Evolutionary conservation across 1,140 invertebrate species (phyloP).

Genomic region (Sitophilus oryzae): DNA sequence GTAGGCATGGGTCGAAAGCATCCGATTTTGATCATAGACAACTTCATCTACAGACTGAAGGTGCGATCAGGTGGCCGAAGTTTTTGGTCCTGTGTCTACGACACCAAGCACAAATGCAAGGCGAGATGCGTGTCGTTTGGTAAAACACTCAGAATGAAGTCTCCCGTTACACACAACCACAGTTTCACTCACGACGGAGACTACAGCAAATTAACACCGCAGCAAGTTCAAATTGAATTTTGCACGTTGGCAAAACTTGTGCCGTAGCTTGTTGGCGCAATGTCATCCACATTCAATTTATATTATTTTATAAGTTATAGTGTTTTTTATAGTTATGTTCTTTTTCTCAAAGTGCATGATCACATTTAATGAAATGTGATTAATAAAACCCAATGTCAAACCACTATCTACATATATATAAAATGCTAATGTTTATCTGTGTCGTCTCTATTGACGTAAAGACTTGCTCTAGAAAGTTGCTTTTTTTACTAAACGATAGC

Average conservation of each 20-base stretch:
- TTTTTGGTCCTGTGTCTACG: constrained; percentile 16
- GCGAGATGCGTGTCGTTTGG: constrained; percentile 11
- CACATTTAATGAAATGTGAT: neutral
- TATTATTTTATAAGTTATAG: neutral
- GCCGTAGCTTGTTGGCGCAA: too few species aligned
- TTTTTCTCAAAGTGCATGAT: neutral
- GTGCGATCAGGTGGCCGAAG: neutral
- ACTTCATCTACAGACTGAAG: constrained; percentile 12
- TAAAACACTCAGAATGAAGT: neutral
- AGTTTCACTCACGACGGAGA: neutral
- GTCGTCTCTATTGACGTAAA: too few species aligned
- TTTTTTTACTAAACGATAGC: too few species aligned
- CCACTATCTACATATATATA: neutral
- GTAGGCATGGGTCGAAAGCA: constrained; percentile 20
- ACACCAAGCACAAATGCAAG: constrained; percentile 21
- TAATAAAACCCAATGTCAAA: neutral
- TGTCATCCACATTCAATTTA: neutral
- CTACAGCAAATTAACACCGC: neutral
- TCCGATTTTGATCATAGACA: constrained; percentile 21
- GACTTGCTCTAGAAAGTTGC: too few species aligned
- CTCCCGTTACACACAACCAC: neutral
- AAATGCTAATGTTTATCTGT: neutral
- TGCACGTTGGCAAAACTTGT: too few species aligned
- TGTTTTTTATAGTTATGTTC: neutral
- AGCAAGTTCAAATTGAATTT: neutral